phyloP scores from a whole-genome alignment of 30 jellyfish, hydroid and myxozoan species.

The Chrysaora quinquecirrha region DNA sequence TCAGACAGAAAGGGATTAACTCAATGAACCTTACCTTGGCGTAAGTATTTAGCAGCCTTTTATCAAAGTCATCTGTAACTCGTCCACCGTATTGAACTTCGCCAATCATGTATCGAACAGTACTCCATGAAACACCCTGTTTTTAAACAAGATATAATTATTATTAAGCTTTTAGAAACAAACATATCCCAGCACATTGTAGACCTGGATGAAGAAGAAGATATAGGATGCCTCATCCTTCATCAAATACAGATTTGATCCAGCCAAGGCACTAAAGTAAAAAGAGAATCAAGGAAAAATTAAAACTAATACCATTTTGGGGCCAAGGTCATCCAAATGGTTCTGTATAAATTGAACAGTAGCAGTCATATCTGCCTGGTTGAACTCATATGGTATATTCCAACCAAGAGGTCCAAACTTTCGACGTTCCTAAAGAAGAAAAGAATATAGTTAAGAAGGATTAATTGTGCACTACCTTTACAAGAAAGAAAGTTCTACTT shows the following conservation, averaged over 20 bases:
- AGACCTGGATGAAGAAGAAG: no score
- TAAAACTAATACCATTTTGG: slow-evolving; percentile 44
- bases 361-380: slow-evolving; percentile 94
- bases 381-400: slow-evolving; percentile 96
- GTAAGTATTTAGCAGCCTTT: slow-evolving; percentile 85
- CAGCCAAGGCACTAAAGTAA: no score
- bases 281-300: no score
- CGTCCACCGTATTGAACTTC: slow-evolving; percentile 99
- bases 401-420: slow-evolving; percentile 98
- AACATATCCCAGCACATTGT: no score
- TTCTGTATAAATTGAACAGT: slow-evolving; percentile 94
- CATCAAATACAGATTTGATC: no score
- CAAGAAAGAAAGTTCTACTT: no score
- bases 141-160: not conserved
- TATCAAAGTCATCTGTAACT: slow-evolving; percentile 94
- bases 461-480: no score
- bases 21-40: slow-evolving; percentile 96
- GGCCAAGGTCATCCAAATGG: slow-evolving; percentile 91
- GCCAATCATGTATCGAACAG: slow-evolving; percentile 96
- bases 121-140: slow-evolving; percentile 91
- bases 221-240: no score
- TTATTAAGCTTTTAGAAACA: no score
- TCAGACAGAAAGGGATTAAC: no score
- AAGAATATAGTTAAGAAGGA: not conserved
- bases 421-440: slow-evolving; percentile 81